Percentiles rank a stretch among this genome's conserved stretches.
These are phyloP conservation scores for Halcyon badia DNA, from an alignment of 2,797 vertebrate species.

Conservation along the genomic window DNA sequence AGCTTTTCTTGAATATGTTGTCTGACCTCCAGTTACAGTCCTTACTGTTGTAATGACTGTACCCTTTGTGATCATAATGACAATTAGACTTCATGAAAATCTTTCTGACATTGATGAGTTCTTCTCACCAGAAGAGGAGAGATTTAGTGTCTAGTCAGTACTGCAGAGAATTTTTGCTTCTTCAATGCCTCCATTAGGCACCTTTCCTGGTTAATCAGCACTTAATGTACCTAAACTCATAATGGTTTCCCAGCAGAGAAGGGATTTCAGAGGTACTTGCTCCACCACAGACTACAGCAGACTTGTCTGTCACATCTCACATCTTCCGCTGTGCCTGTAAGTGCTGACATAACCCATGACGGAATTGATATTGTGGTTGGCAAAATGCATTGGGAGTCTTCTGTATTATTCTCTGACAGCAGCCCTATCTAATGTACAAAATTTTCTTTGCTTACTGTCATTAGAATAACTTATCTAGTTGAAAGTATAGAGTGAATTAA, in stretches of 20 bases:
- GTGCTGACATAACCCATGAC: not conserved
- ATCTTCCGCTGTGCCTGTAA: not conserved
- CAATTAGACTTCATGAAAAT: not conserved
- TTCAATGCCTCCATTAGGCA: not conserved
- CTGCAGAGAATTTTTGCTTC: not conserved
- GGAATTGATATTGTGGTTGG: not conserved
- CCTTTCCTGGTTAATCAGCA: not conserved
- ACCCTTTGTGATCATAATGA: not conserved
- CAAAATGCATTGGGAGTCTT: not conserved
- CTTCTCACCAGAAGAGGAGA: not conserved
- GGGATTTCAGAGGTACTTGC: not conserved
- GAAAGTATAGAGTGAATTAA: not conserved
- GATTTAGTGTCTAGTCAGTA: not conserved
- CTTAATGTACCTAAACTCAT: not conserved
- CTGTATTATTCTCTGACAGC: not conserved
- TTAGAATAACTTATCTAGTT: not conserved
- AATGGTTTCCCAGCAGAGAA: not conserved
- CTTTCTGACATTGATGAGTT: not conserved
- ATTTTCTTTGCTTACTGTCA: not conserved
- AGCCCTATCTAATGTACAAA: not conserved
- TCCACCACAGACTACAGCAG: not conserved
- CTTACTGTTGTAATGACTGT: not conserved
- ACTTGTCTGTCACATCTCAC: not conserved
- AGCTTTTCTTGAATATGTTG: not conserved
- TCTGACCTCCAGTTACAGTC: not conserved